These are phyloP conservation scores for Pachypeltis micranthus DNA, from an alignment of 1,140 invertebrate species.

Conservation along the genomic window DNA sequence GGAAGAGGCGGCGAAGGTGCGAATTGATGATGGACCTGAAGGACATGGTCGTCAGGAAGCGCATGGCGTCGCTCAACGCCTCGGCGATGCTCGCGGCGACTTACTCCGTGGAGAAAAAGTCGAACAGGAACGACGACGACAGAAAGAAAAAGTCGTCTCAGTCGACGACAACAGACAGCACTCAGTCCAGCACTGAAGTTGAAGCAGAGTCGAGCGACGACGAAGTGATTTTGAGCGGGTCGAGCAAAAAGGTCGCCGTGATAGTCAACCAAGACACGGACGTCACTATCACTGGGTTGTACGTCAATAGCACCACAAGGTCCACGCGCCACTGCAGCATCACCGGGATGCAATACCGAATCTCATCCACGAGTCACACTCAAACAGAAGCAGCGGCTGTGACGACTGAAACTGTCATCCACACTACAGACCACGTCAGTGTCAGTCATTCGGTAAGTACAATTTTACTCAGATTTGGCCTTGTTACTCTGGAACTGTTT, in stretches of 20 bases:
- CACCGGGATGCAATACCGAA: slow-evolving; percentile 69
- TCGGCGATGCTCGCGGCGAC: slow-evolving; percentile 83
- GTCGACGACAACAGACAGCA: slow-evolving; percentile 6
- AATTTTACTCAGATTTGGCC: too few species aligned
- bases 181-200: slow-evolving; percentile 11
- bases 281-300: slow-evolving; percentile 72
- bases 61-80: slow-evolving; percentile 87
- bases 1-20: slow-evolving; percentile 41
- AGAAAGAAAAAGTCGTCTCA: slow-evolving; percentile 12
- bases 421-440: slow-evolving; percentile 25
- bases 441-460: slow-evolving; percentile 10
- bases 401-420: slow-evolving; percentile 43
- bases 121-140: slow-evolving; percentile 37
- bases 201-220: slow-evolving; percentile 21
- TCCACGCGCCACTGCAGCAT: slow-evolving; percentile 72
- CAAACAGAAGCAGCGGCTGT: slow-evolving; percentile 64
- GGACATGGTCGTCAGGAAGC: slow-evolving; percentile 74
- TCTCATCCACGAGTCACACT: slow-evolving; percentile 59
- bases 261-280: slow-evolving; percentile 73
- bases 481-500: too few species aligned
- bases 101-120: slow-evolving; percentile 62
- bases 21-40: slow-evolving; percentile 72
- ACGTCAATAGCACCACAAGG: slow-evolving; percentile 58
- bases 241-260: slow-evolving; percentile 44
- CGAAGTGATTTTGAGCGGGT: slow-evolving; percentile 23